Percentiles rank a stretch among this genome's conserved stretches.
Evolutionary conservation across 2,113 vertebrate species (phyloP).

Genomic region (Craseonycteris thonglongyai): DNA sequence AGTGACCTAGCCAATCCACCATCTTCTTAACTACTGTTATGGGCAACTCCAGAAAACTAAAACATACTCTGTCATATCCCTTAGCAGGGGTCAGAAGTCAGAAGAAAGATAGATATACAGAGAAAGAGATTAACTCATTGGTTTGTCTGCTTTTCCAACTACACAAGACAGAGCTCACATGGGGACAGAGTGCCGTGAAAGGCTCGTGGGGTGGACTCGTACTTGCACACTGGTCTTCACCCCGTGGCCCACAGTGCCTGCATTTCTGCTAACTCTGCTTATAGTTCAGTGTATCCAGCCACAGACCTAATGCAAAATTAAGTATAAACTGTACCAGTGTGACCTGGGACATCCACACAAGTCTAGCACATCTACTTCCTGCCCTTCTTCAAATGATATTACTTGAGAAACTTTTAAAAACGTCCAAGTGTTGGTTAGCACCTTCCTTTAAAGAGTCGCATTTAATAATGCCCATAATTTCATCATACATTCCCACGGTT

Average conservation of each 20-base stretch:
- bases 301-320: not conserved
- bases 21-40: not conserved
- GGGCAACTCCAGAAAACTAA: not conserved
- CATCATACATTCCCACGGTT: not conserved
- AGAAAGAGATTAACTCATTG: not conserved
- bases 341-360: not conserved
- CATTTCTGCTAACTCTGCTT: not conserved
- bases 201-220: rapidly evolving
- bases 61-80: not conserved
- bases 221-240: not conserved
- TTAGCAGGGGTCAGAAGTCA: not conserved
- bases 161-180: not conserved
- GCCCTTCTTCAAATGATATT: not conserved
- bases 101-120: not conserved
- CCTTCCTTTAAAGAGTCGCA: not conserved
- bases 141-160: not conserved
- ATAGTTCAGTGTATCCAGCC: not conserved
- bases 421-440: not conserved
- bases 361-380: not conserved
- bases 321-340: not conserved
- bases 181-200: not conserved
- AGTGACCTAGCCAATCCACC: not conserved
- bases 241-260: not conserved
- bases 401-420: not conserved
- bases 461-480: not conserved